Base-by-base conservation (phyloP, 2,888 invertebrate genomes). In the Torymus texanus region DNA sequence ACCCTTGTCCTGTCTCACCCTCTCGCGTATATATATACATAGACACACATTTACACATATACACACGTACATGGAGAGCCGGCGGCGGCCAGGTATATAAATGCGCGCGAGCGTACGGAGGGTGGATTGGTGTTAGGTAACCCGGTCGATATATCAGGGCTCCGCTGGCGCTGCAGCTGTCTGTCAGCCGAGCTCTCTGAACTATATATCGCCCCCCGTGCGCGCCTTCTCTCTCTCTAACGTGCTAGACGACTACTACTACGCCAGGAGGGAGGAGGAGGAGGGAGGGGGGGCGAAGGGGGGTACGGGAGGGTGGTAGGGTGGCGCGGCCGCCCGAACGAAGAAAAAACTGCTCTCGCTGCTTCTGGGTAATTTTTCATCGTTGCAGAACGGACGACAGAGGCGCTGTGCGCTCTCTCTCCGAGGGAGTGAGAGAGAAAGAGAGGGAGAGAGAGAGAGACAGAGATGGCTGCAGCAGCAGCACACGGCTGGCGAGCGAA, bases 101-200 rank as follows among this genome's bases (percentile, higher is more conserved):
- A 80, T 74, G 74, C 73, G 80, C 79, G 78, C 65, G 11, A 85
- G 85, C 84, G 85, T 84, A 82, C 83, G 80, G 84, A 82, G 74
- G 80, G 78, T 81, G 80, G 81, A 80, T 82, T 78, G 83, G 82
- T 81, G 87, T 88, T 86, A 85, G 88, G 87, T 86, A 86, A 87
- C 87, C 88, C 85, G 89, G 89, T 89, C 89, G 89, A 89, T 89
- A 89, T 89, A 89, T 89, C 89, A 89, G 89, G 89, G 89, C 88
- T 88, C 70, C 74, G 87, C 86, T 88, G 88, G 65, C 74, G 87
- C 86, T 88, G 88, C 89, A 89, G 88, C 88, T 89, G 89, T 89
- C 89, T 88, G 88, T 89, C 89, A 89, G 89, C 84, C 87, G 84
- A 84, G 84, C 84, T 65, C 58, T 70, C 78, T 68, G 41, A 70